A percentile compares a stretch with the other conserved stretches of the same genome.
phyloP scores from a whole-genome alignment of 2,888 invertebrate genomes.

The Papilio gigon region DNA sequence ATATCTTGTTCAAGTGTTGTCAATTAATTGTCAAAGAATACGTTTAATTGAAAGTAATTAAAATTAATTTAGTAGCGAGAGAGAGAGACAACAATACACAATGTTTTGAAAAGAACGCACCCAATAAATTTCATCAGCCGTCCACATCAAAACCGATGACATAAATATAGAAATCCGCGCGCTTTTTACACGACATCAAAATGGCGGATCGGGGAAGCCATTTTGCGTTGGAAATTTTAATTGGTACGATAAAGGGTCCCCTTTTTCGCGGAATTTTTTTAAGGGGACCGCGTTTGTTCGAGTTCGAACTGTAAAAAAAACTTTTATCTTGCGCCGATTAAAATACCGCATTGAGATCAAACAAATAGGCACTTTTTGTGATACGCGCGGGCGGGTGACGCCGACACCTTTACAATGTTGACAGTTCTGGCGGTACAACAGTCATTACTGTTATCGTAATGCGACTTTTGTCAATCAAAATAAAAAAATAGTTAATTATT shows the following conservation, averaged over 20 bases:
- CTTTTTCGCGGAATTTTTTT: conserved; percentile 66
- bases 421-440: conserved; percentile 53
- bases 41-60: conserved; percentile 4
- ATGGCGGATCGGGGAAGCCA: conserved; percentile 75
- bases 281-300: conserved; percentile 51
- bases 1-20: background rate
- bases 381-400: conserved; percentile 60
- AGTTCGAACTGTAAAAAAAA: conserved; percentile 56
- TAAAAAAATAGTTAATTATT: background rate
- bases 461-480: background rate
- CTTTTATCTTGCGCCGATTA: conserved; percentile 63
- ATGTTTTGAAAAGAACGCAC: conserved; percentile 27
- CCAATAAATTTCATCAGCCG: conserved; percentile 23
- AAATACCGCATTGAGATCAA: conserved; percentile 67
- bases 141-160: conserved; percentile 37
- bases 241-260: conserved; percentile 70
- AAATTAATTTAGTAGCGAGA: background rate
- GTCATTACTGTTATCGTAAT: background rate
- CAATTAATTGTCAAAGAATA: background rate
- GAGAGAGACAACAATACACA: conserved; percentile 2
- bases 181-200: conserved; percentile 60
- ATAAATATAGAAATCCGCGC: conserved; percentile 44
- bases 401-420: conserved; percentile 57
- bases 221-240: conserved; percentile 78
- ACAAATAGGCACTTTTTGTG: conserved; percentile 70